These are phyloP conservation scores for Drosophila guanche DNA, from an alignment of 1,140 invertebrate genomes.

Conservation along the genomic window DNA sequence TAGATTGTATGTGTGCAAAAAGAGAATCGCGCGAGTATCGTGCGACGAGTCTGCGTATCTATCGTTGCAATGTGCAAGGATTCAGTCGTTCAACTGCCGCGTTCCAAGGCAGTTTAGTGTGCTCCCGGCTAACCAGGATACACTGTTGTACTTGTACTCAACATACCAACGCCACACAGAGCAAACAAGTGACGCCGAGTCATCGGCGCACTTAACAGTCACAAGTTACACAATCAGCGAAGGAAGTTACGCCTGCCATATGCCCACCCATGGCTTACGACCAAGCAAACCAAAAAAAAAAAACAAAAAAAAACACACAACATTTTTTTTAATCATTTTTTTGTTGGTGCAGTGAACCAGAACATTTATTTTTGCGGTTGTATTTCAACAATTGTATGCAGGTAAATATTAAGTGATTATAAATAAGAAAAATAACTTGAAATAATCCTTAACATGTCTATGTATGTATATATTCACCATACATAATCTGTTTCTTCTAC, in stretches of 20 bases:
- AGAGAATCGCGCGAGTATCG: slow-evolving; percentile 28
- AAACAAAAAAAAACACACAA: too few species aligned
- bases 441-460: slow-evolving; percentile 4
- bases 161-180: neutral
- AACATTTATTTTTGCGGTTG: too few species aligned
- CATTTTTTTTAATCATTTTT: too few species aligned
- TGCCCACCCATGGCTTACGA: too few species aligned
- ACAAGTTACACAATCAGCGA: neutral
- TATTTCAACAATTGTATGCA: too few species aligned
- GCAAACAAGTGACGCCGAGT: neutral
- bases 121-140: slow-evolving; percentile 35
- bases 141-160: neutral
- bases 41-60: slow-evolving; percentile 71
- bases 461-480: neutral
- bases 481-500: neutral
- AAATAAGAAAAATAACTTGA: too few species aligned
- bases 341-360: too few species aligned
- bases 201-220: neutral
- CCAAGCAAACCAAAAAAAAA: too few species aligned
- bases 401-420: too few species aligned
- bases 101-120: slow-evolving; percentile 78
- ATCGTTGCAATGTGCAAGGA: slow-evolving; percentile 69
- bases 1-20: neutral
- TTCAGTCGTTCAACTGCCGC: slow-evolving; percentile 83
- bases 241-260: too few species aligned